phyloP scores from a whole-genome alignment of 2,888 invertebrate species.

The Zygogramma bicolorata region DNA sequence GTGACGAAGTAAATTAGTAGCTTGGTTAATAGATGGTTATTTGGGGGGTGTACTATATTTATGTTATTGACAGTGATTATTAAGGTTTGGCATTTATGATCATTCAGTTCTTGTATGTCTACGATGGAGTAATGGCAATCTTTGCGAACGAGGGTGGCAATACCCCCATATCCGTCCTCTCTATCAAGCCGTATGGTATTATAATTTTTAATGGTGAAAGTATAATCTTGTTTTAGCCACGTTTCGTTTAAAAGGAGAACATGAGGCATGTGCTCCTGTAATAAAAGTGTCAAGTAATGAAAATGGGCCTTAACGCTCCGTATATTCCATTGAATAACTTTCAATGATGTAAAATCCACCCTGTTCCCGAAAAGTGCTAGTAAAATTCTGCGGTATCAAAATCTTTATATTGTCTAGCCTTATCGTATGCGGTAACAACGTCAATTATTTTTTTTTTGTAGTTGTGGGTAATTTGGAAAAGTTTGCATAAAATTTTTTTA shows the following conservation, averaged over 20 bases:
- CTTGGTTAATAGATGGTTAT: background rate
- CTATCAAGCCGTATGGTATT: too few relatives aligned
- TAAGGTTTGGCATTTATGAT: background rate
- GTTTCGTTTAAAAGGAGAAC: background rate
- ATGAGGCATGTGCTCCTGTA: background rate
- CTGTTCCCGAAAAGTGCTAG: background rate
- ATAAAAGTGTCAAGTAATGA: background rate
- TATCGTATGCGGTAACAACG: too few relatives aligned
- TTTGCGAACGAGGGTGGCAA: too few relatives aligned
- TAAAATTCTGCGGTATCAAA: background rate
- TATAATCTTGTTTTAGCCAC: background rate
- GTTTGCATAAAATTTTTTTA: too few relatives aligned
- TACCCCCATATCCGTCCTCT: too few relatives aligned
- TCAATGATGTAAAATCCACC: background rate
- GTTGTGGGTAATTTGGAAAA: too few relatives aligned
- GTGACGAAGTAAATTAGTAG: background rate
- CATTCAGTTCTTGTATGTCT: too few relatives aligned
- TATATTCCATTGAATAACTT: background rate
- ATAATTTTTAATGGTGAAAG: background rate
- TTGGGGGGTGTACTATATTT: background rate
- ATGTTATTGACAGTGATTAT: background rate
- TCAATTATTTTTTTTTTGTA: too few relatives aligned
- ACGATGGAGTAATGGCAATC: too few relatives aligned
- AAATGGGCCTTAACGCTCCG: background rate
- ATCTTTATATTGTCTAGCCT: background rate